These are phyloP conservation scores for Phengaris arion DNA, from an alignment of 2,888 invertebrate genomes.

Conservation along the genomic window DNA sequence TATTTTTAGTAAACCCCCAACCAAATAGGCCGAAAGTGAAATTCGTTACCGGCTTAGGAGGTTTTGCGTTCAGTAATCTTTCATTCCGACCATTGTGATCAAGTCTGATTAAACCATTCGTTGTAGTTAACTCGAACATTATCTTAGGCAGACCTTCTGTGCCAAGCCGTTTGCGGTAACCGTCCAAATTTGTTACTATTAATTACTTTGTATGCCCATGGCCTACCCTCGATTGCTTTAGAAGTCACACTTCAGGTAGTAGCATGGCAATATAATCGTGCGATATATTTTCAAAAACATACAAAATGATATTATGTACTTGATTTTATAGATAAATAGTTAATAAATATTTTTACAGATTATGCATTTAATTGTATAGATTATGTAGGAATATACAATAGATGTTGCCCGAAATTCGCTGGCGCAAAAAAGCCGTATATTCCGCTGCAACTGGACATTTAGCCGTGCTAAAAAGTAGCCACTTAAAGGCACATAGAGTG, in stretches of 20 bases:
- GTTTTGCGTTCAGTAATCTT: background rate
- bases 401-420: too few relatives aligned
- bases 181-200: slow-evolving; percentile 18
- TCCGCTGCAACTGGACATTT: too few relatives aligned
- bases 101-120: slow-evolving; percentile 19
- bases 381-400: too few relatives aligned
- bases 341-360: too few relatives aligned
- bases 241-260: background rate
- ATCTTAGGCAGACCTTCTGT: background rate
- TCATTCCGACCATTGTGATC: slow-evolving; percentile 14
- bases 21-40: background rate
- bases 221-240: slow-evolving; percentile 5
- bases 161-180: slow-evolving; percentile 19
- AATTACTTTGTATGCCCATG: background rate
- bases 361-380: too few relatives aligned
- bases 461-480: too few relatives aligned
- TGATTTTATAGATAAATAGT: too few relatives aligned
- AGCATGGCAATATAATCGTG: background rate
- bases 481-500: too few relatives aligned
- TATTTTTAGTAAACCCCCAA: background rate
- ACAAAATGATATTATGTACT: too few relatives aligned
- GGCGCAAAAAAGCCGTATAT: too few relatives aligned
- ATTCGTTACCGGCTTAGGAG: background rate
- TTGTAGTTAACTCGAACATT: slow-evolving; percentile 12
- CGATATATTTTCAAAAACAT: background rate